Base-by-base conservation (phyloP, 1,140 invertebrate genomes). In the Lepidurus packardi region DNA sequence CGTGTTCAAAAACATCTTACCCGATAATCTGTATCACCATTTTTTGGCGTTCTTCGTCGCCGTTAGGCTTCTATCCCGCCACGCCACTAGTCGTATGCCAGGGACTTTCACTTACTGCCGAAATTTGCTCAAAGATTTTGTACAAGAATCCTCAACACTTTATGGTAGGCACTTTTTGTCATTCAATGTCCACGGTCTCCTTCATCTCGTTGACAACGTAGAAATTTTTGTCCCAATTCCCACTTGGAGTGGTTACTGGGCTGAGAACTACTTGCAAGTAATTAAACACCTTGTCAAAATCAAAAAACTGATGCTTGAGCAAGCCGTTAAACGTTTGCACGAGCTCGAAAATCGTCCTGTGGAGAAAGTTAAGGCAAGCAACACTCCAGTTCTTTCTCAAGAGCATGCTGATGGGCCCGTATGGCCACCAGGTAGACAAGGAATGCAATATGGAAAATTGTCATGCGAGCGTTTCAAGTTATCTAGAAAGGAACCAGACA, bases 91-190 rank as follows among this genome's bases (percentile, higher is more conserved):
- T n/a, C n/a, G n/a, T 16, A 7, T 5, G 25, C 25, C 25, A 25
- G 25, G 1, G 25, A 25, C 25, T 25, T 25, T 25, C 25, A 16
- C 24, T 34, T 43, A 24, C 41, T 34, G 74, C 25, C 34, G 43
- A 34, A 75, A 75, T 16, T 43, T 75, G 21, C 34, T 75, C 1
- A 24, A 16, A 42, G 43, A 75, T 75, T 24, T 75, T 13, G 74
- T 41, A 16, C 34, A 75, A n/a, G 74, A 75, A 42, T 75, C 74
- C 1, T 41, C 41, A 41, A 75, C 16, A 41, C 74, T 75, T 25
- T 75, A 75, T 41, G 74, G 74, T 42, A 75, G 43, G 43, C 16
- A 75, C n/a, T 75, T 75, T 75, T 42, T 43, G 34, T 75, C 41
- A 34, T 75, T 9, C 16, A 75, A 75, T 75, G 43, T 75, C 7